Conservation (phyloP, 2,797 vertebrate genomes). For the Acrocephalus scirpaceus region DNA sequence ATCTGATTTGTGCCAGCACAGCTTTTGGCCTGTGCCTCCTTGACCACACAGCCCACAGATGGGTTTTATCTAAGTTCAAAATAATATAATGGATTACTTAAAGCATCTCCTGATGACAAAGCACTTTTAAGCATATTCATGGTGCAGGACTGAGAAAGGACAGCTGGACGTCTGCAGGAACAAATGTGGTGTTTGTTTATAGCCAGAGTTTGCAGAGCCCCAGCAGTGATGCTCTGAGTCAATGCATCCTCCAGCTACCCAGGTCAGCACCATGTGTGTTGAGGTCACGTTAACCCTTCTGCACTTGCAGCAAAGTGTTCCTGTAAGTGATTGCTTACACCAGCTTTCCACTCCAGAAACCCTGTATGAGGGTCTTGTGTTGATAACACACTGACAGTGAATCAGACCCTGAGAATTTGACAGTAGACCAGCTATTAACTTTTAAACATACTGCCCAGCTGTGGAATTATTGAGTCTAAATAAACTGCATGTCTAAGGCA, state of each 20-base stretch:
- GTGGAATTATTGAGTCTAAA: conserved; percentile 47
- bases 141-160: conserved; percentile 6
- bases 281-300: background rate
- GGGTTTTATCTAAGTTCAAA: background rate
- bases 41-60: background rate
- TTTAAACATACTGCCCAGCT: conserved; percentile 49
- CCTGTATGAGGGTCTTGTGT: background rate
- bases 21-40: background rate
- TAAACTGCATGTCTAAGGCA: conserved; percentile 43
- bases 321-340: background rate
- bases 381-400: background rate
- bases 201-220: background rate
- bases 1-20: background rate
- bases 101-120: conserved; percentile 20
- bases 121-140: conserved; percentile 1
- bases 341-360: background rate
- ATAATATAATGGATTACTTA: background rate
- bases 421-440: background rate
- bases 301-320: background rate
- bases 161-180: conserved; percentile 30
- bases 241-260: background rate
- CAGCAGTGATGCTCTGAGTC: conserved; percentile 8
- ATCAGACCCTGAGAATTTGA: background rate
- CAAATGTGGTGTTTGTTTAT: conserved; percentile 13
- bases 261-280: background rate